Percentiles rank a stretch among this genome's conserved stretches.
Conservation (phyloP, 2,888 invertebrate species). For the Zeuzera pyrina region DNA sequence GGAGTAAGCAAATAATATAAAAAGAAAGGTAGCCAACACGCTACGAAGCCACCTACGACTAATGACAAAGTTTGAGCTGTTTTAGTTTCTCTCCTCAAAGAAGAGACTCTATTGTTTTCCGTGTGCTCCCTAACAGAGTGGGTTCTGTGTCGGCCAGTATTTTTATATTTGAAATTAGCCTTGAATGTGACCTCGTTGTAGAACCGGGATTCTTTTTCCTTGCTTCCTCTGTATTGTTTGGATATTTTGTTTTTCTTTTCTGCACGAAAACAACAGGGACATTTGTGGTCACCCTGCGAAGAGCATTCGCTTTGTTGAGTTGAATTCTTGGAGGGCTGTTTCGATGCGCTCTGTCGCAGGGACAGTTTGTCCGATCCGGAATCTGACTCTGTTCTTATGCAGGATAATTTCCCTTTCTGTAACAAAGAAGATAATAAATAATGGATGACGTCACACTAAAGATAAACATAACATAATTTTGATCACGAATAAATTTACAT, state of each 20-base stretch:
- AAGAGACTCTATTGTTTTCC: constrained; percentile 77
- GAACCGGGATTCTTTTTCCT: constrained; percentile 47
- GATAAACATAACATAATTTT: no score
- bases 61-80: constrained; percentile 90
- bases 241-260: constrained; percentile 39
- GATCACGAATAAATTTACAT: no score
- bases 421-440: constrained; percentile 30
- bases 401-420: constrained; percentile 57
- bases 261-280: constrained; percentile 54
- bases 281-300: constrained; percentile 48
- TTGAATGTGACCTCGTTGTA: constrained; percentile 60
- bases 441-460: no score
- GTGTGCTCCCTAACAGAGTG: constrained; percentile 70
- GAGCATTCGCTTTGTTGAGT: constrained; percentile 49
- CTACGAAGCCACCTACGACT: constrained; percentile 90
- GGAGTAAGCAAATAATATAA: constrained; percentile 86
- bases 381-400: constrained; percentile 62
- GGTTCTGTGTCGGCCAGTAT: constrained; percentile 51
- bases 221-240: constrained; percentile 29
- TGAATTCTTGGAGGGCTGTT: constrained; percentile 45
- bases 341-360: constrained; percentile 48
- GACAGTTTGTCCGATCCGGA: constrained; percentile 61
- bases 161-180: constrained; percentile 56
- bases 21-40: constrained; percentile 93
- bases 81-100: constrained; percentile 85